Evolutionary conservation across 1,140 invertebrate species (phyloP).

Genomic region (Lepidostoma basale): DNA sequence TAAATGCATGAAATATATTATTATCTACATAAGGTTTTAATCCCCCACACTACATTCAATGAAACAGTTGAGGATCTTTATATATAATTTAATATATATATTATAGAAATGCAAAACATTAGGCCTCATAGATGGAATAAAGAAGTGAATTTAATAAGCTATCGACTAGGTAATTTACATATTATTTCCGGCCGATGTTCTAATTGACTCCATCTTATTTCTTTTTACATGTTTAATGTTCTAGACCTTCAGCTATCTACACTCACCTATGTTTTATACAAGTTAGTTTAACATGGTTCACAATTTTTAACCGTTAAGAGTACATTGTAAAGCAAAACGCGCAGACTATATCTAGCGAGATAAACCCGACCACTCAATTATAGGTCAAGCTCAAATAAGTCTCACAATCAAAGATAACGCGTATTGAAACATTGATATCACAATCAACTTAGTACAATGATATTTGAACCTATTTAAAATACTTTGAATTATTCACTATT

Average conservation of each 20-base stretch:
- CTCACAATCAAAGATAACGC: neutral
- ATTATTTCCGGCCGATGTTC: constrained; percentile 37
- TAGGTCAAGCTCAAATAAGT: constrained; percentile 18
- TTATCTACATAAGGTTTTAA: constrained; percentile 41
- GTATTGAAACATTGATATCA: neutral
- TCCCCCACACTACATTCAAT: constrained; percentile 31
- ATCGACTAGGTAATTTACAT: constrained; percentile 42
- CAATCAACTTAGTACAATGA: no score
- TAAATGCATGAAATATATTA: constrained; percentile 41
- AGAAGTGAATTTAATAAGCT: constrained; percentile 33
- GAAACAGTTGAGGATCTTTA: constrained; percentile 18
- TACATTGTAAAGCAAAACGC: constrained; percentile 12
- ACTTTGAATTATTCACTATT: no score
- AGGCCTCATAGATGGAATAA: constrained; percentile 36
- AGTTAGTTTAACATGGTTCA: constrained; percentile 31
- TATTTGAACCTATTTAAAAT: no score
- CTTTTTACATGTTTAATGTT: constrained; percentile 42
- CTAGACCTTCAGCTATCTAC: constrained; percentile 43
- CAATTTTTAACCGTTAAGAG: neutral
- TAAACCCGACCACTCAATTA: neutral
- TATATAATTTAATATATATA: constrained; percentile 33
- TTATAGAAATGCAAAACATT: constrained; percentile 43
- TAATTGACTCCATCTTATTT: constrained; percentile 44
- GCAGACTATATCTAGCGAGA: constrained; percentile 3
- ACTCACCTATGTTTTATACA: constrained; percentile 43